Percentiles rank a stretch among this genome's conserved stretches.
Conservation (phyloP, 2,113 vertebrate genomes). For the Corythoichthys intestinalis region DNA sequence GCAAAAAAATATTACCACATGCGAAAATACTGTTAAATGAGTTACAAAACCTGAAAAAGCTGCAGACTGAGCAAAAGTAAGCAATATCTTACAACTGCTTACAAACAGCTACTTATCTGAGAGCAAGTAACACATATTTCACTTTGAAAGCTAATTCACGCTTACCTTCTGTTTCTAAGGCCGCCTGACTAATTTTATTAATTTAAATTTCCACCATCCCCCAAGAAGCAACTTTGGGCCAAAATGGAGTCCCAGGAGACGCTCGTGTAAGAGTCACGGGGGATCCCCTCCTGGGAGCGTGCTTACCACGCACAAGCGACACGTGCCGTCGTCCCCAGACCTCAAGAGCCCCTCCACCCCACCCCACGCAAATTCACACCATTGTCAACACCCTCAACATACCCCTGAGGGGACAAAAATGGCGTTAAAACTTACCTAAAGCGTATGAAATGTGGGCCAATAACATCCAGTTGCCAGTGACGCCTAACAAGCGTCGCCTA, state of each 20-base stretch:
- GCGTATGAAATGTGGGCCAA: too few species aligned
- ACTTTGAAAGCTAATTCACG: neutral
- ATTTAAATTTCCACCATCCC: neutral
- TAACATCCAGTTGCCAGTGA: too few species aligned
- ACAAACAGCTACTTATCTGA: too few species aligned
- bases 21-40: too few species aligned
- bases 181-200: neutral
- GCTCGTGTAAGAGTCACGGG: slow-evolving; percentile 64
- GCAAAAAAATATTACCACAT: too few species aligned
- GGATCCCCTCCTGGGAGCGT: slow-evolving; percentile 57
- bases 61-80: too few species aligned
- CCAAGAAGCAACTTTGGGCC: slow-evolving; percentile 11
- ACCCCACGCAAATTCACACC: neutral
- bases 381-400: neutral
- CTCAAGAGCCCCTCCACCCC: neutral
- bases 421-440: neutral
- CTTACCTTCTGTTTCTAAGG: neutral
- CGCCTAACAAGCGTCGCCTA: too few species aligned
- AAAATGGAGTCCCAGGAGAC: slow-evolving; percentile 54
- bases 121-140: neutral
- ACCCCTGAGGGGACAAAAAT: neutral
- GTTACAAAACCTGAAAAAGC: too few species aligned
- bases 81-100: too few species aligned
- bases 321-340: slow-evolving; percentile 50
- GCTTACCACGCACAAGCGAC: slow-evolving; percentile 51